A percentile compares a stretch with the other conserved stretches of the same genome.
Evolutionary conservation across 2,888 invertebrate genomes (phyloP).

Genomic region (Scaptomyza flava): DNA sequence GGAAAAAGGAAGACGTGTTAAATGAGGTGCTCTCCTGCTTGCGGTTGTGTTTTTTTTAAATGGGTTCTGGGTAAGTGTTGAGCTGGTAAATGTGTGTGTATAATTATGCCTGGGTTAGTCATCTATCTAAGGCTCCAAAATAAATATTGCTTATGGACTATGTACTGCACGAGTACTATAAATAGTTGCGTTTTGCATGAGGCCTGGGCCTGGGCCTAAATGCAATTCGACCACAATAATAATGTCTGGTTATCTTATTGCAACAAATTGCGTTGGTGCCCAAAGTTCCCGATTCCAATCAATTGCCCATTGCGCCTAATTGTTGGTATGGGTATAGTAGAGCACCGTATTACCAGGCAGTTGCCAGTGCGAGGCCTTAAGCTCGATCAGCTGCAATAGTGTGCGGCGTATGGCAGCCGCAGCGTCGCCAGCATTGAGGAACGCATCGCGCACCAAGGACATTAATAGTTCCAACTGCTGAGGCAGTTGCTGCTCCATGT

Average conservation of each 20-base stretch:
- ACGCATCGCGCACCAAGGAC: constrained; percentile 92
- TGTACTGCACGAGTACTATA: constrained; percentile 54
- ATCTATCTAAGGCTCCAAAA: constrained; percentile 59
- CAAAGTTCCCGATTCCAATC: constrained; percentile 19
- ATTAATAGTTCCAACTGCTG: constrained; percentile 92
- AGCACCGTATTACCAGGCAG: constrained; percentile 94
- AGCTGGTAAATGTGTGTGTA: constrained; percentile 26
- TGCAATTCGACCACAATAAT: constrained; percentile 75
- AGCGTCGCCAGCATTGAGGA: constrained; percentile 90
- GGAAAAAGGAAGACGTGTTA: constrained; percentile 8
- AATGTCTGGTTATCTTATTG: constrained; percentile 65
- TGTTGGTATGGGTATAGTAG: constrained; percentile 87
- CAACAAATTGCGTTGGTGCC: constrained; percentile 52
- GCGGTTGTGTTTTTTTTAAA: constrained; percentile 9
- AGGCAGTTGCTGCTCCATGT: constrained; percentile 92
- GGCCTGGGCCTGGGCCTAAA: constrained; percentile 72
- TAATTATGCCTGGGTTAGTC: constrained; percentile 62
- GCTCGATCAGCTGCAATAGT: constrained; percentile 94
- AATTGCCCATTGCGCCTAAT: constrained; percentile 38
- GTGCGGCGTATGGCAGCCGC: constrained; percentile 92
- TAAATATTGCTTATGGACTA: constrained; percentile 71
- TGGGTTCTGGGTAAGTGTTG: constrained; percentile 14
- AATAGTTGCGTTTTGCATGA: constrained; percentile 59
- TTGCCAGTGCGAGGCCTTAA: constrained; percentile 96
- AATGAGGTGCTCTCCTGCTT: constrained; percentile 20